Percentiles rank a stretch among this genome's conserved stretches.
phyloP scores from a whole-genome alignment of 2,113 vertebrate species.

The Azemiops feae region DNA sequence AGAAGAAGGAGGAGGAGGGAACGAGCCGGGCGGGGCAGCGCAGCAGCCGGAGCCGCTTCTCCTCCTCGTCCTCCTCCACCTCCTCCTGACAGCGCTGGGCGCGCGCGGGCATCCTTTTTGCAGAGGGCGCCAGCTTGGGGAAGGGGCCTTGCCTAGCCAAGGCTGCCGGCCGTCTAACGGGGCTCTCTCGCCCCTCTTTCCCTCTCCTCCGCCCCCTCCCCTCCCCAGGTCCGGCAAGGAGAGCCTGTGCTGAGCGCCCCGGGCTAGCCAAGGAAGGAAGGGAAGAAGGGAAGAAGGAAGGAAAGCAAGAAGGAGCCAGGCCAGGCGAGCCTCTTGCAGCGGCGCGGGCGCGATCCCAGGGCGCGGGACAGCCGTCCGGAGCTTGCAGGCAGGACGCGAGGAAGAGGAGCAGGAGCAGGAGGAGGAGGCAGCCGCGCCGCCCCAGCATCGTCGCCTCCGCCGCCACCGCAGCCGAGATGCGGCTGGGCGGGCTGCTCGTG shows the following conservation, averaged over 20 bases:
- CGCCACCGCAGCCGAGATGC: slow-evolving; percentile 47
- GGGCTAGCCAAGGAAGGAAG: background rate
- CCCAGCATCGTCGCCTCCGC: background rate
- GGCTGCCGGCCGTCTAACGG: background rate
- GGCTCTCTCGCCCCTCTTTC: background rate
- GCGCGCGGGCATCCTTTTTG: background rate
- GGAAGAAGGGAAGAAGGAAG: background rate
- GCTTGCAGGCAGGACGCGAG: background rate
- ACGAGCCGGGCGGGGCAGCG: slow-evolving; percentile 1
- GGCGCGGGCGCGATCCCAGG: slow-evolving; percentile 22
- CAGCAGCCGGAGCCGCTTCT: background rate
- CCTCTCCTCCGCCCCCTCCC: background rate
- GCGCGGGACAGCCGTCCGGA: slow-evolving; percentile 21
- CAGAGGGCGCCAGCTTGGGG: background rate
- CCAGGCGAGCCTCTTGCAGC: background rate
- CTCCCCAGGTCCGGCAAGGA: slow-evolving; percentile 5
- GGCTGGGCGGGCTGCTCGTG: slow-evolving; percentile 74
- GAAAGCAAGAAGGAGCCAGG: background rate
- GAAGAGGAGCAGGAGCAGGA: background rate
- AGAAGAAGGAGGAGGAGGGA: background rate
- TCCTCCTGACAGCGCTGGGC: background rate
- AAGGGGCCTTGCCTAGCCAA: background rate
- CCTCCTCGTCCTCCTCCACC: background rate
- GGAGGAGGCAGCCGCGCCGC: background rate
- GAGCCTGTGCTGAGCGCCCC: slow-evolving; percentile 2